Evolutionary conservation across 2,113 vertebrate genomes (phyloP).

Genomic region (Lepisosteus osseus): DNA sequence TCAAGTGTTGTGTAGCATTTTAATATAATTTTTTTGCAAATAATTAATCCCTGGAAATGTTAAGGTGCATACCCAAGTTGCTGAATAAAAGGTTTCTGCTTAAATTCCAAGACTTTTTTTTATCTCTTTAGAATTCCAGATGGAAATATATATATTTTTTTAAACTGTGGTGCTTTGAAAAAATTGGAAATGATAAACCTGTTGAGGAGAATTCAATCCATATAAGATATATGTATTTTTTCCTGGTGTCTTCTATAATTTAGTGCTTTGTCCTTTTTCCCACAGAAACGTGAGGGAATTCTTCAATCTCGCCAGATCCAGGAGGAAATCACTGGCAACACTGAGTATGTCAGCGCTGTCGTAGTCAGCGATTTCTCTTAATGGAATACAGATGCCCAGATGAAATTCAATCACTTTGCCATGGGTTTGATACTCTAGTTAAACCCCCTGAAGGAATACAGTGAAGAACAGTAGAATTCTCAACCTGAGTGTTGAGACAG

Average conservation of each 20-base stretch:
- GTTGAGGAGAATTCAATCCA: conserved; percentile 7
- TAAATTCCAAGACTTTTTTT: no score
- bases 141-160: no score
- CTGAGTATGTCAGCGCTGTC: conserved; percentile 82
- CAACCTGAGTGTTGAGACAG: not conserved
- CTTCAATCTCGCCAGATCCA: conserved; percentile 95
- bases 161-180: no score
- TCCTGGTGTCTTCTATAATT: not conserved
- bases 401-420: conserved; percentile 46
- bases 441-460: not conserved
- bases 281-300: conserved; percentile 95
- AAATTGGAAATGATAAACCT: no score
- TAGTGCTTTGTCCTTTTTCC: conserved; percentile 34
- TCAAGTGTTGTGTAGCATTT: no score
- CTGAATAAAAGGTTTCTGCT: no score
- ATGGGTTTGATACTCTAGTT: not conserved
- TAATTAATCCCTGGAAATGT: not conserved
- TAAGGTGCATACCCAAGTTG: not conserved
- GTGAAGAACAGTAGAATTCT: not conserved
- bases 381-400: conserved; percentile 65
- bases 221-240: not conserved
- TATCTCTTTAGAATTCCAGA: no score
- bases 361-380: conserved; percentile 55
- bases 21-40: no score
- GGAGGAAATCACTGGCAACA: conserved; percentile 98